Evolutionary conservation across 2,888 invertebrate species (phyloP), one percentile per base, ranked within the genome.

Genomic region (Drosophila siamana): DNA sequence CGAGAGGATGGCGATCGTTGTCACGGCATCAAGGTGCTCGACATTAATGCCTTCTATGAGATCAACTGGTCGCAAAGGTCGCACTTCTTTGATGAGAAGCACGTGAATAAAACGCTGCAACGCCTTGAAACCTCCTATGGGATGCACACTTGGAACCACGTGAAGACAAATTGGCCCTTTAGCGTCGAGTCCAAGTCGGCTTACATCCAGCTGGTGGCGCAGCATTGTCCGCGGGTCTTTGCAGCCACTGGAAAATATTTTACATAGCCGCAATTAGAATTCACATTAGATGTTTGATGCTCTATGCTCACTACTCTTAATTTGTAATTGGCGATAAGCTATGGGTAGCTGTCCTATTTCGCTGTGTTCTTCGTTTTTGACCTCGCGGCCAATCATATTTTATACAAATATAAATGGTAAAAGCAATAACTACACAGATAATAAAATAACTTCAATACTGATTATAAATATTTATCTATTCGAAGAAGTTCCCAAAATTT

Each of bases 41-140:
- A 4, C 7, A 8, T 22, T 4, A 44, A 38, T 8, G 52, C 60
- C 5, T 61, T 61, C 9, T 61, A 61, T 9, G 52, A 52, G 52
- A 38, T 61, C 0, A 28, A 36, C 5, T 44, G 52, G 44, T 0
- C 8, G 8, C 7, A 52, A 4, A 24, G 51, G 5, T 4, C 9
- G 2, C 33, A 13, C 7, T 44, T 51, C 13, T 60, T 60, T 16
- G 51, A 51, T 6, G 33, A 33, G 9, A 7, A 11, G 6, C 22
- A 24, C 7, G 51, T 51, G 0, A 13, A 60, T 9, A 0, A 16
- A n/a, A 36, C 43, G 2, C 11, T 60, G 13, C n/a, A 9, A 1
- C 11, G 60, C 1, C 16, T 60, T 4, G 19, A 13, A 7, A 9
- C 9, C 5, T 60, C 60, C 4, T 51, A 36, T 15, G 7, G 13